Conservation (phyloP, 2,888 invertebrate species). For the Seladonia tumulorum region DNA sequence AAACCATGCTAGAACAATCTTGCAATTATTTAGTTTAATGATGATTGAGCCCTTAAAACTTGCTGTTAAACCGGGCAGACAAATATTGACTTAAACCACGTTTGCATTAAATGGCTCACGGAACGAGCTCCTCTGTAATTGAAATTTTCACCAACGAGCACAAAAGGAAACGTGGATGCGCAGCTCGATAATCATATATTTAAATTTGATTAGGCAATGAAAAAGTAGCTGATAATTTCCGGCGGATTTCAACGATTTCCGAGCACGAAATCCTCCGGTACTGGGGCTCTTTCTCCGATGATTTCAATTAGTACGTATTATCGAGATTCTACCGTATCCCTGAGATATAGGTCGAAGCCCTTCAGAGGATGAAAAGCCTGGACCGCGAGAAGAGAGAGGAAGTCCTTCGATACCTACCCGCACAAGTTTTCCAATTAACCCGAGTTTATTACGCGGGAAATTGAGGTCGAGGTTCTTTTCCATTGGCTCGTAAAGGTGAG, state of each 20-base stretch:
- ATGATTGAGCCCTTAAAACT: no score
- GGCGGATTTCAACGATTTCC: background rate
- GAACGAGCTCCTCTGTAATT: no score
- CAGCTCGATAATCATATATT: background rate
- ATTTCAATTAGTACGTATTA: slow-evolving; percentile 28
- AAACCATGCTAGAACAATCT: no score
- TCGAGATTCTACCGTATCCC: background rate
- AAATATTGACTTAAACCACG: no score
- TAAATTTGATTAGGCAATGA: background rate
- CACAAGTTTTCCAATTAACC: slow-evolving; percentile 61
- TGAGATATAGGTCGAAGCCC: slow-evolving; percentile 39
- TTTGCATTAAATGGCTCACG: no score
- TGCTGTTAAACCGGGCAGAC: no score
- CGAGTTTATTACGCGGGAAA: slow-evolving; percentile 42
- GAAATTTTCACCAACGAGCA: no score
- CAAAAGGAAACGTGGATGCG: no score
- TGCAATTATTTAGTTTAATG: no score
- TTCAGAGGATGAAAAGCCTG: slow-evolving; percentile 34
- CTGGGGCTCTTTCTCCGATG: background rate
- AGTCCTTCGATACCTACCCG: slow-evolving; percentile 37
- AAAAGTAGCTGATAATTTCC: background rate
- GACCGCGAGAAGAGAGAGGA: slow-evolving; percentile 17
- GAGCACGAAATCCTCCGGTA: background rate
- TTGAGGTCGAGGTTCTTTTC: slow-evolving; percentile 42
- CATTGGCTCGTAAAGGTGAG: slow-evolving; percentile 26